Conservation (phyloP, 1,140 invertebrate species). For the Bombus soroeensis region DNA sequence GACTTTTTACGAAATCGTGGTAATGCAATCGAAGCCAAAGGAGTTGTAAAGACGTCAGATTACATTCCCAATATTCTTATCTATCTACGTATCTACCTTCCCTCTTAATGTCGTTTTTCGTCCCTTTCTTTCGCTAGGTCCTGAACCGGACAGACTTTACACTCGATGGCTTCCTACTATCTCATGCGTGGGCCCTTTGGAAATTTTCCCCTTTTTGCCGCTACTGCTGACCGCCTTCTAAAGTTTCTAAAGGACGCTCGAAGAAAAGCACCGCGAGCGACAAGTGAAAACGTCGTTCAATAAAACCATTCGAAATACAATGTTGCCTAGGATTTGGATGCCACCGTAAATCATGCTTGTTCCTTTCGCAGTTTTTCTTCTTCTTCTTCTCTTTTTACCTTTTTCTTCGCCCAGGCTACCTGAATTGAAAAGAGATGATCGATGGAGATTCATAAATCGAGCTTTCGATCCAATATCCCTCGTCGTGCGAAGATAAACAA, state of each 20-base stretch:
- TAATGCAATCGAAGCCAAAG: background rate
- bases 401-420: no score
- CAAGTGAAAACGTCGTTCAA: background rate
- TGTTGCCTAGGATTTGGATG: background rate
- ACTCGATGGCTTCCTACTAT: background rate
- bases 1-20: no score
- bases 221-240: background rate
- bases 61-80: background rate
- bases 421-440: background rate
- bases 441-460: background rate
- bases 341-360: background rate
- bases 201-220: slow-evolving; percentile 9
- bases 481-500: background rate
- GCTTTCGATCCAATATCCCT: background rate
- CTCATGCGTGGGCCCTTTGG: slow-evolving; percentile 1
- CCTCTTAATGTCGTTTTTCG: background rate
- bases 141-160: background rate
- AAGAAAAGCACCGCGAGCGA: background rate
- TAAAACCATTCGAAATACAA: background rate
- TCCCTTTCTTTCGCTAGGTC: background rate
- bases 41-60: background rate
- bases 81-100: background rate
- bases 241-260: background rate
- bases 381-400: no score
- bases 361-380: background rate